Conservation (phyloP, 2,888 invertebrate genomes). For the Lasioglossum morio region DNA sequence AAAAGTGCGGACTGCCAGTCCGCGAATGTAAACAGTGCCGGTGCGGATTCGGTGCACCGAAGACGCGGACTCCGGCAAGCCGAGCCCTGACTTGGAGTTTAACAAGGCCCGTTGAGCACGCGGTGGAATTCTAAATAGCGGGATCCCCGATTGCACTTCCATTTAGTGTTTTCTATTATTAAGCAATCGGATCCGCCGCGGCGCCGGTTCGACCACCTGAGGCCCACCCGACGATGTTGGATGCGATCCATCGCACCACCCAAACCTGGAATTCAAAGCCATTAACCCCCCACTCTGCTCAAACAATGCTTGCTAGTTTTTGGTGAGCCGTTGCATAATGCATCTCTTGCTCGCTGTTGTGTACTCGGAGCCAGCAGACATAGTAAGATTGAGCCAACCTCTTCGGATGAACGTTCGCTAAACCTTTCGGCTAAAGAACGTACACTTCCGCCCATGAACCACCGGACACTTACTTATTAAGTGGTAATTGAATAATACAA, state of each 20-base stretch:
- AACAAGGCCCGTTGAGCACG: background rate
- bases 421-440: background rate
- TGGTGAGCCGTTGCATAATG: background rate
- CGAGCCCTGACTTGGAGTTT: background rate
- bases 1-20: slow-evolving; percentile 12
- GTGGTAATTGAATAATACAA: no score
- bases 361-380: background rate
- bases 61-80: background rate
- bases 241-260: background rate
- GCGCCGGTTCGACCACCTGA: background rate
- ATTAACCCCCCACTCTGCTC: background rate
- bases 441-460: no score
- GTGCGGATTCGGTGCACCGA: background rate
- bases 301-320: background rate
- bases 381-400: background rate
- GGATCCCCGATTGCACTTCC: background rate
- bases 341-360: background rate
- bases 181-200: background rate
- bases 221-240: background rate
- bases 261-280: background rate
- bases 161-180: slow-evolving; percentile 9
- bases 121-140: background rate
- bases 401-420: background rate
- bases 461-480: no score
- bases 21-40: slow-evolving; percentile 3